These are phyloP conservation scores for Cryptotis parvus DNA, from an alignment of 2,113 vertebrate species.

Conservation along the genomic window DNA sequence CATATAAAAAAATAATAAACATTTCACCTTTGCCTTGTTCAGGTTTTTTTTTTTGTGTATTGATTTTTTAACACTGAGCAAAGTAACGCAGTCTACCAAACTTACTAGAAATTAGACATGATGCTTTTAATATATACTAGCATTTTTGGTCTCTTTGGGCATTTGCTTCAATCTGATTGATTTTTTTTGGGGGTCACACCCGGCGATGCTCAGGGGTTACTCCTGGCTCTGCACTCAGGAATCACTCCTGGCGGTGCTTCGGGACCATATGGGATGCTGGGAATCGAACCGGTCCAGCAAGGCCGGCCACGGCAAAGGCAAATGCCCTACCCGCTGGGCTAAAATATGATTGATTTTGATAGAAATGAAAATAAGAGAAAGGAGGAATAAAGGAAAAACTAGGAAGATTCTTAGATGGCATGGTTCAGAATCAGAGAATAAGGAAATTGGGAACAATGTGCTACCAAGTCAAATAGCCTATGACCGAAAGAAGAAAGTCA, in stretches of 20 bases:
- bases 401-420: not conserved
- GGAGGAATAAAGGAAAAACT: not conserved
- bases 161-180: not conserved
- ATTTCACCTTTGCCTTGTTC: not conserved
- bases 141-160: not conserved
- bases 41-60: not conserved
- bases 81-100: not conserved
- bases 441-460: not conserved
- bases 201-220: too few relatives aligned
- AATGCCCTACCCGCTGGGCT: too few relatives aligned
- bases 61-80: not conserved
- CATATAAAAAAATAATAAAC: not conserved
- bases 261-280: too few relatives aligned
- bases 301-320: too few relatives aligned
- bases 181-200: too few relatives aligned
- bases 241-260: too few relatives aligned
- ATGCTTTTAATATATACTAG: not conserved
- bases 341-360: not conserved
- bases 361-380: not conserved
- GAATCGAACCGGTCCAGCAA: too few relatives aligned
- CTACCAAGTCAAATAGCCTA: not conserved
- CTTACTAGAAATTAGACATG: not conserved
- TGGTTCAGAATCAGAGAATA: not conserved
- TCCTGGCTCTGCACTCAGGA: too few relatives aligned
- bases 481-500: not conserved